phyloP scores from a whole-genome alignment of 2,888 invertebrate genomes.

The Agrotis puta region DNA sequence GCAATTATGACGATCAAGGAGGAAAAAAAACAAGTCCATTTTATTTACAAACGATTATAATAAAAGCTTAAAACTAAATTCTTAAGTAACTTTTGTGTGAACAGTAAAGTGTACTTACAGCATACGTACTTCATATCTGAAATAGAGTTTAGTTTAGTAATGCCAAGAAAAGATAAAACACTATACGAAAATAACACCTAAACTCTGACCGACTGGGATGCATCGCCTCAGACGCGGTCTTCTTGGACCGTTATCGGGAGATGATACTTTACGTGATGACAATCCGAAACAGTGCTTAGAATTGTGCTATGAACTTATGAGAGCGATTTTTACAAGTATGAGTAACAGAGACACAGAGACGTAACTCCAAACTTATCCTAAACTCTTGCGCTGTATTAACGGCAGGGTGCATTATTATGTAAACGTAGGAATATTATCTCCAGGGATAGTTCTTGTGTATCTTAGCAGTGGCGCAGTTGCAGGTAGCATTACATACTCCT shows the following conservation, averaged over 20 bases:
- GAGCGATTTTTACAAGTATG: background rate
- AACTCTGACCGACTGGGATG: too few species aligned
- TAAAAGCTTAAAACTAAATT: constrained; percentile 20
- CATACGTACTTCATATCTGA: background rate
- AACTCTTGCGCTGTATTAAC: background rate
- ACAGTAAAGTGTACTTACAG: background rate
- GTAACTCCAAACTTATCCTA: constrained; percentile 11
- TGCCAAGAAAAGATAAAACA: background rate
- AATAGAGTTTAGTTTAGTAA: background rate
- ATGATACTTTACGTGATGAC: background rate
- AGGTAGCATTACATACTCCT: constrained; percentile 94
- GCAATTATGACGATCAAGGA: background rate
- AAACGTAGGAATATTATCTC: constrained; percentile 47
- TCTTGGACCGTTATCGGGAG: too few species aligned
- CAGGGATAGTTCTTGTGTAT: constrained; percentile 81
- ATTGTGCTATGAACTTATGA: background rate
- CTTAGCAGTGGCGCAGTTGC: constrained; percentile 92
- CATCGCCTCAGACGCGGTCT: background rate
- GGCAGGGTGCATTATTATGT: background rate
- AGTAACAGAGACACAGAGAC: background rate
- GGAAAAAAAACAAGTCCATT: constrained; percentile 6
- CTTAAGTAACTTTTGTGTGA: constrained; percentile 12
- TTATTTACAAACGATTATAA: constrained; percentile 50
- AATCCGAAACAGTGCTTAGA: background rate
- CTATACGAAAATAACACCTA: background rate